Percentiles rank a stretch among this genome's conserved stretches.
These are phyloP conservation scores for Sminthurinus aureus DNA, from an alignment of 2,888 invertebrate species.

Conservation along the genomic window DNA sequence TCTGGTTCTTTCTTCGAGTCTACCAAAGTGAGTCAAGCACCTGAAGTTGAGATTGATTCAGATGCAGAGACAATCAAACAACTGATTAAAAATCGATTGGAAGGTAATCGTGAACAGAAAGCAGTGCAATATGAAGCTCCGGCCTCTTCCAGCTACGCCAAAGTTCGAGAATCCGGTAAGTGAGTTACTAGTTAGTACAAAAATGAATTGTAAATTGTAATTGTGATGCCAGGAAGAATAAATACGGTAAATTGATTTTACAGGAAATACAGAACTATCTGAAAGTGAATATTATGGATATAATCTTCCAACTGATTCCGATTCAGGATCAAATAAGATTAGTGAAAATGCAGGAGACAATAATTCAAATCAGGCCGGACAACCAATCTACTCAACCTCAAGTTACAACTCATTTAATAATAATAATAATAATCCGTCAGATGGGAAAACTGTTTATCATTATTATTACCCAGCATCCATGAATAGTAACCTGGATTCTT, in stretches of 20 bases:
- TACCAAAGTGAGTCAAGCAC: constrained; percentile 9
- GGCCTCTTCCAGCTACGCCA: background rate
- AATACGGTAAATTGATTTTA: no score
- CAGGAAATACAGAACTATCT: background rate
- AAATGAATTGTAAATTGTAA: no score
- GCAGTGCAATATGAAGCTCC: background rate
- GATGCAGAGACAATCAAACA: background rate
- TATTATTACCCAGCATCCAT: constrained; percentile 39
- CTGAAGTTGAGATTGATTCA: background rate
- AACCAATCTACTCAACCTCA: constrained; percentile 1
- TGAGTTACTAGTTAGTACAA: background rate
- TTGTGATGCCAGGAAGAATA: no score
- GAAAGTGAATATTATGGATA: background rate
- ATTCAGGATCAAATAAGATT: background rate
- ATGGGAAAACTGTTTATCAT: constrained; percentile 39
- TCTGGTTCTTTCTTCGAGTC: background rate
- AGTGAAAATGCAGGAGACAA: background rate
- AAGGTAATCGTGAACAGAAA: background rate
- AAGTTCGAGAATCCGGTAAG: background rate
- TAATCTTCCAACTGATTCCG: background rate
- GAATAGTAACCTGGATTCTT: constrained; percentile 18
- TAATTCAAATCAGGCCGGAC: background rate
- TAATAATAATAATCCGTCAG: constrained; percentile 1
- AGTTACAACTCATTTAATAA: background rate
- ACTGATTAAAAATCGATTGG: background rate